Evolutionary conservation across 2,113 vertebrate genomes (phyloP).

Genomic region (Bostrychus sinensis): DNA sequence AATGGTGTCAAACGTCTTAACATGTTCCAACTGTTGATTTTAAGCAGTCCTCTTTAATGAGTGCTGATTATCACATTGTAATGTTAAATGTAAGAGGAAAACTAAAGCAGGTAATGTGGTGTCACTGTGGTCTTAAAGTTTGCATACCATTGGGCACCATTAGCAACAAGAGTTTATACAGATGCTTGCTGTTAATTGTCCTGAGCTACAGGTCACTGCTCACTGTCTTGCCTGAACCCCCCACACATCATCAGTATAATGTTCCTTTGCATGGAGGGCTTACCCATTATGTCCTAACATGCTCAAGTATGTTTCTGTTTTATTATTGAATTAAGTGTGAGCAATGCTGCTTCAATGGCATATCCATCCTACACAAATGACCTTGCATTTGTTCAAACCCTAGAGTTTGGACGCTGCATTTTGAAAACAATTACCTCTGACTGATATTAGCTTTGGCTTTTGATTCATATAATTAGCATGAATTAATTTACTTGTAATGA

Average conservation of each 20-base stretch:
- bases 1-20: constrained; percentile 17
- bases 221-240: constrained; percentile 69
- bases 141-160: constrained; percentile 71
- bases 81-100: constrained; percentile 23
- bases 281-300: constrained; percentile 63
- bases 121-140: constrained; percentile 56
- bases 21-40: constrained; percentile 60
- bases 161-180: constrained; percentile 53
- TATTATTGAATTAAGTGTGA: constrained; percentile 48
- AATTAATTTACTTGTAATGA: constrained; percentile 13
- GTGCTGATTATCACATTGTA: constrained; percentile 35
- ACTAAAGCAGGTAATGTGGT: constrained; percentile 35
- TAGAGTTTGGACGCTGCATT: not conserved
- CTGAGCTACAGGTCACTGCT: constrained; percentile 64
- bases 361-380: not conserved
- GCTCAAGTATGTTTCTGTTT: constrained; percentile 49
- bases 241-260: constrained; percentile 64
- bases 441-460: not conserved
- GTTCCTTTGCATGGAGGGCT: constrained; percentile 67
- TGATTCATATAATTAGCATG: not conserved
- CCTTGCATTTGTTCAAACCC: not conserved
- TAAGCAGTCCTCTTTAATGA: constrained; percentile 34
- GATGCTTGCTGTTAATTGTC: constrained; percentile 71
- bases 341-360: constrained; percentile 70
- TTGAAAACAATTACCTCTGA: not conserved